Evolutionary conservation across 1,140 invertebrate genomes (phyloP).

Genomic region (Octopus bimaculoides): DNA sequence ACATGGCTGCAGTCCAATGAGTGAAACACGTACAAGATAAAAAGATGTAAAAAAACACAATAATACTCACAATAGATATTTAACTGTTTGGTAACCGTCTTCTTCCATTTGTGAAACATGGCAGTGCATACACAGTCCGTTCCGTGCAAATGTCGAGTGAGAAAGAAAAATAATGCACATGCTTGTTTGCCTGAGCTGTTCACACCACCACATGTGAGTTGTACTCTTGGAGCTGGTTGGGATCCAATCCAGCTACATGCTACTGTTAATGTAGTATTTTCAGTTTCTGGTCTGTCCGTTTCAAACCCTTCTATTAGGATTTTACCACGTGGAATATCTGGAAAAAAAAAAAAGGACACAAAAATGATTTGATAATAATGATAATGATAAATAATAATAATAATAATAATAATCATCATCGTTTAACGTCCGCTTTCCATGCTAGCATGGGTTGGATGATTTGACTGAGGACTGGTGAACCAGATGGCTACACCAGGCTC

Average conservation of each 20-base stretch:
- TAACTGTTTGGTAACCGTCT: background rate
- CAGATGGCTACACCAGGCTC: no score
- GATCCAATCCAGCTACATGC: background rate
- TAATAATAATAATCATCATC: background rate
- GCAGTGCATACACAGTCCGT: slow-evolving; percentile 1
- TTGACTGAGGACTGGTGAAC: no score
- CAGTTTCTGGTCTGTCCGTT: background rate
- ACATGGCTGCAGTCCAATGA: no score
- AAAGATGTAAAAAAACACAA: background rate
- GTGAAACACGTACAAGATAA: background rate
- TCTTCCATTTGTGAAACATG: background rate
- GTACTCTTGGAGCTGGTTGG: background rate
- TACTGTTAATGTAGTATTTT: slow-evolving; percentile 1
- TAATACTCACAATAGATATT: slow-evolving; percentile 4
- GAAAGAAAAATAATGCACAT: background rate
- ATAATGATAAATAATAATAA: background rate
- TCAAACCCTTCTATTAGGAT: background rate
- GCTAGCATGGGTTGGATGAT: no score
- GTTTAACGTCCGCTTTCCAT: no score
- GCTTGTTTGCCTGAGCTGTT: background rate
- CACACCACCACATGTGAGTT: background rate
- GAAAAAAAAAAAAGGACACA: background rate
- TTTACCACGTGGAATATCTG: background rate
- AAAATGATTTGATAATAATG: background rate
- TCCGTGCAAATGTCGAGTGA: background rate